A percentile compares a stretch with the other conserved stretches of the same genome.
phyloP scores from a whole-genome alignment of 2,113 vertebrate species.

The Irena cyanogastra region DNA sequence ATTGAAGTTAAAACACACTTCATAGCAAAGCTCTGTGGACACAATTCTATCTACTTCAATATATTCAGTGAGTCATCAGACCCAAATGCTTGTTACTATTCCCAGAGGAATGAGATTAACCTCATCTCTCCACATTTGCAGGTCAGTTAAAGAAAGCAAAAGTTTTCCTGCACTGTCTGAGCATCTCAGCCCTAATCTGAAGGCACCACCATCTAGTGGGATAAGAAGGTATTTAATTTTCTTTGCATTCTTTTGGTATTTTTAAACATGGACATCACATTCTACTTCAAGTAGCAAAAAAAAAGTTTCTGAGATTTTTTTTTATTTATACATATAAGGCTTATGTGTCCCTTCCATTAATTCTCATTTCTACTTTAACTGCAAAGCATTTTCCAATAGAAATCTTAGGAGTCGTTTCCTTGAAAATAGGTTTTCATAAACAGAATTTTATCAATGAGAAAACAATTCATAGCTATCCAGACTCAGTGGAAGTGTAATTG shows the following conservation, averaged over 20 bases:
- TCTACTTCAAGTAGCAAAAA: neutral
- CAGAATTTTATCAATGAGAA: slow-evolving; percentile 29
- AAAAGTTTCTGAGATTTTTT: neutral
- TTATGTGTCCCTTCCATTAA: neutral
- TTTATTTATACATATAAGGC: neutral
- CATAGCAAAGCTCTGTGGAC: neutral
- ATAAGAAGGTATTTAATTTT: slow-evolving; percentile 50
- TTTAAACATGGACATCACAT: neutral
- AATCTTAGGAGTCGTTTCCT: neutral
- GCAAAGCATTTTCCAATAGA: slow-evolving; percentile 16
- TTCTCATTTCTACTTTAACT: neutral
- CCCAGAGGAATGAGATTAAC: neutral
- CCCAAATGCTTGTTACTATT: neutral
- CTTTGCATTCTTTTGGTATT: neutral
- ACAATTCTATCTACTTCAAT: neutral
- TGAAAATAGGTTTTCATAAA: slow-evolving; percentile 20
- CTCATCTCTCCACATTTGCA: neutral
- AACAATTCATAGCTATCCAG: neutral
- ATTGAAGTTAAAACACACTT: neutral
- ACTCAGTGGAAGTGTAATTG: neutral
- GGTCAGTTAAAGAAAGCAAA: neutral
- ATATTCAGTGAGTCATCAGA: neutral
- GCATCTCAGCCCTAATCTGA: slow-evolving; percentile 32
- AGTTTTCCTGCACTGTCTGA: neutral
- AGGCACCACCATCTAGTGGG: slow-evolving; percentile 68